Base-by-base conservation (phyloP, 2,888 invertebrate species). In the Lasioglossum figueresi region DNA sequence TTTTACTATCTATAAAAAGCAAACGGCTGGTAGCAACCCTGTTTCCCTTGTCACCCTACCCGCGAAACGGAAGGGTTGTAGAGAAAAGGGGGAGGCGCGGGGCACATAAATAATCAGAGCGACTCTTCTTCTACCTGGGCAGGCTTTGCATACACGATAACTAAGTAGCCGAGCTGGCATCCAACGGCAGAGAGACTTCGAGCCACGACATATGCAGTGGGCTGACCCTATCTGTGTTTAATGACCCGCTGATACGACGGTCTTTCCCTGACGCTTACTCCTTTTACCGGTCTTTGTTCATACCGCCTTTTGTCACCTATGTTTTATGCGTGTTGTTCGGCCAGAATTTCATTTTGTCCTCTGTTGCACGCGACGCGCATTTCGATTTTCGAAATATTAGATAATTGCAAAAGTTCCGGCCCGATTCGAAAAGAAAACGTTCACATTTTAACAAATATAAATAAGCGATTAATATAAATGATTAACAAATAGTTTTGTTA, bases 1-100 rank as follows among this genome's bases (percentile, higher is more conserved):
- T 95, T 94, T 94, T 95, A 94, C 93, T 93, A 93, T 94, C 94
- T 92, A 92, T 87, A 93, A 93, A 94, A 93, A 94, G 87, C 88
- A 87, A 82, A 82, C 84, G 84, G 74, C 68, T 78, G 77, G 81
- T 72, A 45, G 70, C 4, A 43, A 74, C 80, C 82, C 84, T 68
- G 68, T 70, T 31, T 81, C 75, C 66, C 78, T 56, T 76, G 37
- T 56, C 70, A 70, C 72, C 76, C 68, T 77, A 48, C 59, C 34
- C 75, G 78, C 81, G n/a, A 37, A 79, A 83, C 8, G 31, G 88
- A 87, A 89, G 88, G 91, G 91, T 91, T 88, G 76, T 40, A 70
- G 37, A n/a, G 19, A 70, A 70, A 4, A 14, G 75, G 73, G 84
- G 85, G 82, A 73, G 90, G 85, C 31, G 31, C 86, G 83, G 45